Percentiles rank a stretch among this genome's conserved stretches.
Evolutionary conservation across 2,797 vertebrate species (phyloP).

Genomic region (Chiloscyllium punctatum): DNA sequence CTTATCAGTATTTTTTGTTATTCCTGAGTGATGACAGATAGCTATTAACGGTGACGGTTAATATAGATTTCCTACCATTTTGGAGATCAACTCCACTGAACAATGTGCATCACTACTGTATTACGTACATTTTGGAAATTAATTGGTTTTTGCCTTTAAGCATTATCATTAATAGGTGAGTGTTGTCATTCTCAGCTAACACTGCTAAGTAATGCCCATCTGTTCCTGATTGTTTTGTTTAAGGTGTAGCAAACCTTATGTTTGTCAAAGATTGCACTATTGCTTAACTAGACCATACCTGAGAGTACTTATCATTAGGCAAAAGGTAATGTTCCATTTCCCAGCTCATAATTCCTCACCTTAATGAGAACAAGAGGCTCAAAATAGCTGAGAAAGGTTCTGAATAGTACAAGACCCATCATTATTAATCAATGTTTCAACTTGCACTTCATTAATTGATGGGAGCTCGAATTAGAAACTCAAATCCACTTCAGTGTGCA

Average conservation of each 20-base stretch:
- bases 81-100: neutral
- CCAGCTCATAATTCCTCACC: conserved; percentile 22
- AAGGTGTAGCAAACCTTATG: conserved; percentile 14
- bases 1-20: neutral
- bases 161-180: neutral
- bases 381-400: conserved; percentile 26
- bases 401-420: neutral
- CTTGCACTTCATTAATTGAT: conserved; percentile 12
- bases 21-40: neutral
- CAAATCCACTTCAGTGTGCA: neutral
- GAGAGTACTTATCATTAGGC: conserved; percentile 11
- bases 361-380: conserved; percentile 12
- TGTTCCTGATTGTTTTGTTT: conserved; percentile 16
- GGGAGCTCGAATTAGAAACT: conserved; percentile 25
- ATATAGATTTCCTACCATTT: neutral
- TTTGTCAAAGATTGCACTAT: conserved; percentile 12
- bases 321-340: conserved; percentile 33
- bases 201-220: conserved; percentile 14
- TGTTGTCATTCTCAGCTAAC: neutral
- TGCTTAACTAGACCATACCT: conserved; percentile 16
- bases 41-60: neutral
- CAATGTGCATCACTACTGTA: neutral
- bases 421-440: conserved; percentile 33
- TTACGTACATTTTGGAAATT: neutral
- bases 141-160: conserved; percentile 17